Conservation (phyloP, 2,888 invertebrate species). For the Xanthorhoe spadicearia region DNA sequence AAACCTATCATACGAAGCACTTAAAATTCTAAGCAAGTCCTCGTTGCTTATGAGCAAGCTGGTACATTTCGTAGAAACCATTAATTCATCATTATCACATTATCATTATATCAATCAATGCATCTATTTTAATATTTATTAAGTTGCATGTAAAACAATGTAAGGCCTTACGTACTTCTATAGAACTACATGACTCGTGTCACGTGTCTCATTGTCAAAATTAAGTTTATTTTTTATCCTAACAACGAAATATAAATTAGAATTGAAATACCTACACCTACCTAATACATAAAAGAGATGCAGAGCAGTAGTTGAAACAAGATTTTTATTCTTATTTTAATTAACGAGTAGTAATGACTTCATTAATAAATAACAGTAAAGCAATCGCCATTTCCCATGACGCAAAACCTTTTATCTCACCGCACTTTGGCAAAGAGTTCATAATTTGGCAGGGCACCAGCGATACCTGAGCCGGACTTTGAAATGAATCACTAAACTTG, state of each 20-base stretch:
- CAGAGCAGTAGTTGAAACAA: background rate
- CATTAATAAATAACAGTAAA: conserved; percentile 5
- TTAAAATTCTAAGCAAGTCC: conserved; percentile 29
- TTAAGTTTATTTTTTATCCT: no score
- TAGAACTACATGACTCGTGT: background rate
- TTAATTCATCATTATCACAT: conserved; percentile 31
- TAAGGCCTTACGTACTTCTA: background rate
- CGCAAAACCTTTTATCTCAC: conserved; percentile 33
- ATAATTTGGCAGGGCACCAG: conserved; percentile 41
- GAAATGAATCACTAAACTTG: conserved; percentile 35
- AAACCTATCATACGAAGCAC: conserved; percentile 10
- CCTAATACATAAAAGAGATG: no score
- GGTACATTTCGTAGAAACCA: conserved; percentile 22
- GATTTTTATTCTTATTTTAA: background rate
- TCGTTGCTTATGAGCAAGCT: conserved; percentile 18
- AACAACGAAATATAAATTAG: no score
- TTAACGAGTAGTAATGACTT: background rate
- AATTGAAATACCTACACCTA: no score
- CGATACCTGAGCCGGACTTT: conserved; percentile 36
- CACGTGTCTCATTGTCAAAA: background rate
- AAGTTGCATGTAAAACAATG: conserved; percentile 19
- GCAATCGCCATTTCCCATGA: conserved; percentile 17
- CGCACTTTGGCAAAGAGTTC: conserved; percentile 34
- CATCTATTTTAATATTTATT: conserved; percentile 47
- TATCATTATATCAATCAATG: conserved; percentile 39